Conservation (phyloP, 2,797 vertebrate species). For the Clarias platycephalus region DNA sequence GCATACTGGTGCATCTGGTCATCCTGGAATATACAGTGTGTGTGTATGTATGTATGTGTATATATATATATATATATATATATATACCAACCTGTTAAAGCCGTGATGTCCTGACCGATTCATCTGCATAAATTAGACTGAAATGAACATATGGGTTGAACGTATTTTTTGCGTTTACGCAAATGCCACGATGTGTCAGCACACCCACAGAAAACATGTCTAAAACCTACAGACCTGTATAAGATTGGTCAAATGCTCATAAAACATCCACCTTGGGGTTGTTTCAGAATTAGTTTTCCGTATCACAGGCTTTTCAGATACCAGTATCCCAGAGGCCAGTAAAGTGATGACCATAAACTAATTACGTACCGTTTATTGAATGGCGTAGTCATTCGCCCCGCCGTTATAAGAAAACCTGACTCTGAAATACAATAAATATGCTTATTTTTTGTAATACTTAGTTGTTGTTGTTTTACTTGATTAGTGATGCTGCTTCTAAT, state of each 20-base stretch:
- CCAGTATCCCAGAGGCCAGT: neutral
- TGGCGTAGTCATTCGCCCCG: neutral
- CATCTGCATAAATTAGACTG: neutral
- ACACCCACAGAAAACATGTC: neutral
- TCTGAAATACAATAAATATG: neutral
- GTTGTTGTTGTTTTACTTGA: neutral
- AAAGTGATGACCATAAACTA: neutral
- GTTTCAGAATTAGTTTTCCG: neutral
- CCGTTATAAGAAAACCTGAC: neutral
- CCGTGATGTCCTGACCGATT: neutral
- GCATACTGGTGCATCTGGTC: too few species aligned
- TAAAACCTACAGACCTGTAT: too few species aligned
- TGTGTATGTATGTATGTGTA: too few species aligned
- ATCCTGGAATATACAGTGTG: too few species aligned
- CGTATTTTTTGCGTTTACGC: neutral
- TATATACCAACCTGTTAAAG: neutral
- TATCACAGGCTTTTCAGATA: neutral
- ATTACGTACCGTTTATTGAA: neutral
- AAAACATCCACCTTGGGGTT: neutral
- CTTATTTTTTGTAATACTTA: neutral
- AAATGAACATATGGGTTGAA: neutral
- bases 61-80: too few species aligned
- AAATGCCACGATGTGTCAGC: slow-evolving; percentile 2
- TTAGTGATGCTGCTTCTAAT: neutral
- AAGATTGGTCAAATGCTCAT: neutral